These are phyloP conservation scores for Eucera pruinosa DNA, from an alignment of 2,888 invertebrate genomes.

Conservation along the genomic window DNA sequence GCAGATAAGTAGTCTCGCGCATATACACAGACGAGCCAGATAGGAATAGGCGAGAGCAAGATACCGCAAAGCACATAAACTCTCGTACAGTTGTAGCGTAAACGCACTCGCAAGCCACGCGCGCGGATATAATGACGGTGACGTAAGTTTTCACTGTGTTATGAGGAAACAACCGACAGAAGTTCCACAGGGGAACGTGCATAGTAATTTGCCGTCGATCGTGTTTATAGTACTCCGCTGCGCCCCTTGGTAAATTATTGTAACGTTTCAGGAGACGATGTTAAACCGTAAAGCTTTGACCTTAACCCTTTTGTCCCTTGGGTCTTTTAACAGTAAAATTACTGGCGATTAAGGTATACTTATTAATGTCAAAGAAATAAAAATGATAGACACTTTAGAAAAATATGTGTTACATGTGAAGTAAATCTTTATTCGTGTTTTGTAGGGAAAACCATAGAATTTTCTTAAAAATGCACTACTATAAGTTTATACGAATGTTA, in stretches of 20 bases:
- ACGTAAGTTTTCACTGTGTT: constrained; percentile 42
- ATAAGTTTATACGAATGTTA: too few relatives aligned
- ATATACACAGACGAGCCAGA: constrained; percentile 50
- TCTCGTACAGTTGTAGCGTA: constrained; percentile 47
- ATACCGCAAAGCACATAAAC: constrained; percentile 68
- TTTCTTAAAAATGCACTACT: too few relatives aligned
- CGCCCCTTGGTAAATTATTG: not conserved
- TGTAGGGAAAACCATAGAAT: too few relatives aligned
- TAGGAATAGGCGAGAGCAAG: constrained; percentile 59
- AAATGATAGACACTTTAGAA: too few relatives aligned
- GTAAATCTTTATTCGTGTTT: too few relatives aligned
- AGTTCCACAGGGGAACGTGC: not conserved
- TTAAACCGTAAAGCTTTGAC: too few relatives aligned
- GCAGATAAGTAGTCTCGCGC: constrained; percentile 63
- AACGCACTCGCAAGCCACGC: constrained; percentile 45
- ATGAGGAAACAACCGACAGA: not conserved
- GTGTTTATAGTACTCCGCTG: not conserved
- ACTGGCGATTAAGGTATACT: too few relatives aligned
- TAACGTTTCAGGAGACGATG: not conserved
- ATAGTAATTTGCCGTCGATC: constrained; percentile 2
- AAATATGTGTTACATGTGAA: too few relatives aligned
- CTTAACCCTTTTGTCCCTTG: too few relatives aligned
- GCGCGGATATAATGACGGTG: constrained; percentile 57
- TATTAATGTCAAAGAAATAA: too few relatives aligned
- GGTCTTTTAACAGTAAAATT: too few relatives aligned